Evolutionary conservation across 1,140 invertebrate species (phyloP).

Genomic region (Temnothorax nylanderi): DNA sequence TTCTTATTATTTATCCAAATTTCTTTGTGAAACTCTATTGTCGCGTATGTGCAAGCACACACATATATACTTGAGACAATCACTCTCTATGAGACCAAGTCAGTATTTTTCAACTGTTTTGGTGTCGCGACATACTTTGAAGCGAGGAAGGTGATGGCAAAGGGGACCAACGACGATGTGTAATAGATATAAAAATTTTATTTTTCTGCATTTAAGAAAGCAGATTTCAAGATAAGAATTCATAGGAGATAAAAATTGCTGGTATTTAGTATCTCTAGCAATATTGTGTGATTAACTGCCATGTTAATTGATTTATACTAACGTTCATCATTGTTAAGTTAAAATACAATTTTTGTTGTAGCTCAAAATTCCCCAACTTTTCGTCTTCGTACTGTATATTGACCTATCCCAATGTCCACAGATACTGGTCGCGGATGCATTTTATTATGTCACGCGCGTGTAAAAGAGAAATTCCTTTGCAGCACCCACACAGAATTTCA

Average conservation of each 20-base stretch:
- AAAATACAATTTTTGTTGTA: background rate
- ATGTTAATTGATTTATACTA: background rate
- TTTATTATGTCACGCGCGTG: background rate
- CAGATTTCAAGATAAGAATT: background rate
- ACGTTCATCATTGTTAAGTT: background rate
- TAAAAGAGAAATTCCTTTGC: background rate
- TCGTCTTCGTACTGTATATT: background rate
- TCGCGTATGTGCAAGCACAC: background rate
- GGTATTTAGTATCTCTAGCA: background rate
- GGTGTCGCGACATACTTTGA: background rate
- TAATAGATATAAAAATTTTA: conserved; percentile 5
- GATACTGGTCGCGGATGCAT: background rate
- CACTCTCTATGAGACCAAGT: background rate
- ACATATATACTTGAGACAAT: conserved; percentile 1
- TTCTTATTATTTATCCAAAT: background rate
- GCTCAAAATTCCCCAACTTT: background rate
- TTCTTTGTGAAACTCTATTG: background rate
- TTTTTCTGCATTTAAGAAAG: background rate
- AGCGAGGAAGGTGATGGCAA: background rate
- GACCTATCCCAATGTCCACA: background rate
- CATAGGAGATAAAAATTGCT: background rate
- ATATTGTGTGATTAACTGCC: background rate
- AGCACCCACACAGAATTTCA: conserved; percentile 29
- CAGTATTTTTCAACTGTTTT: conserved; percentile 18
- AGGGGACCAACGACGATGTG: background rate